These are phyloP conservation scores for Tenualosa ilisha DNA, from an alignment of 2,797 vertebrate genomes.

Conservation along the genomic window DNA sequence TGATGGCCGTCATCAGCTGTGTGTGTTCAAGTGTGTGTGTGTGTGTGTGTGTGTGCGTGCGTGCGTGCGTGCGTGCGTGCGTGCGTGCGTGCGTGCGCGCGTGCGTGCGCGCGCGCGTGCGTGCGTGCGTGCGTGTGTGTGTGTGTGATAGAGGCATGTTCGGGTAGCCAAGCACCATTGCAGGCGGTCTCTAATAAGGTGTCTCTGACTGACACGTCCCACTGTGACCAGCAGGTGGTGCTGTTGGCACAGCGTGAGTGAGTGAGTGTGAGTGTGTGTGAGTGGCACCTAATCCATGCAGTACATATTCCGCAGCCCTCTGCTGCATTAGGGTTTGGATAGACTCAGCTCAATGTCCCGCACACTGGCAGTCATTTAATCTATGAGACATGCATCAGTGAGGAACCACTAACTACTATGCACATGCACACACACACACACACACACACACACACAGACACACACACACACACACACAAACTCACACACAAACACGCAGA, in stretches of 20 bases:
- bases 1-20: background rate
- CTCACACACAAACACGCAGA: background rate
- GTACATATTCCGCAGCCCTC: background rate
- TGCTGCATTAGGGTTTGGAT: background rate
- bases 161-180: background rate
- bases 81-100: too few species aligned
- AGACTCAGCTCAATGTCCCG: background rate
- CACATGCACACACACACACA: background rate
- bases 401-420: background rate
- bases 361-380: background rate
- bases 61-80: too few species aligned
- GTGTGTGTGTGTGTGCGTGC: background rate
- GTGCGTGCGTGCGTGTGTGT: background rate
- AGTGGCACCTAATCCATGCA: background rate
- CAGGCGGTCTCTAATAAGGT: background rate
- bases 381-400: background rate
- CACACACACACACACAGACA: background rate
- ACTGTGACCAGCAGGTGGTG: background rate
- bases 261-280: background rate
- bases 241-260: background rate
- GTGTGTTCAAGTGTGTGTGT: background rate
- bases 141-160: background rate
- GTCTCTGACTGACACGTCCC: background rate
- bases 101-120: too few species aligned
- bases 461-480: background rate